Conservation (phyloP, 2,888 invertebrate species). For the Drosophila anomelani region DNA sequence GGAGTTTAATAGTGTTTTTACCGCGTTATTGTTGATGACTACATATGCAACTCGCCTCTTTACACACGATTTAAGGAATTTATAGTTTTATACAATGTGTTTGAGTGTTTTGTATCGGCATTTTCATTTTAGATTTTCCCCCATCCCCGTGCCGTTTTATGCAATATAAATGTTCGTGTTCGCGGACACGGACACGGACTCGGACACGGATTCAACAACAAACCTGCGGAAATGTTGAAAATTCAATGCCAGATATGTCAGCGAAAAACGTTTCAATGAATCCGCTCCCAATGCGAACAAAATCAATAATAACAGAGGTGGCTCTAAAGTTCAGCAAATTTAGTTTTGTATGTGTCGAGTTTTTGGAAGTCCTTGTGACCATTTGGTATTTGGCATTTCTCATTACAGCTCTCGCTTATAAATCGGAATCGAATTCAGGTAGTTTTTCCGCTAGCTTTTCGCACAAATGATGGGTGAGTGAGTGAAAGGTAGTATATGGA, state of each 20-base stretch:
- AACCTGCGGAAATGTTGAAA: conserved; percentile 40
- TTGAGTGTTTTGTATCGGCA: conserved; percentile 19
- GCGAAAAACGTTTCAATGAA: conserved; percentile 30
- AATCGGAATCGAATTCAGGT: conserved; percentile 4
- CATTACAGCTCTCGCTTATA: conserved; percentile 18
- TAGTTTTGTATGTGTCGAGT: conserved; percentile 49
- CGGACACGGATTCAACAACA: conserved; percentile 22
- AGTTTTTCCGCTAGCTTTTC: conserved; percentile 2
- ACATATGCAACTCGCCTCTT: conserved; percentile 28
- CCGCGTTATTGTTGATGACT: conserved; percentile 40
- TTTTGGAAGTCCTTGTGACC: conserved; percentile 61
- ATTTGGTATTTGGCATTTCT: conserved; percentile 45
- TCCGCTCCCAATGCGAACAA: conserved; percentile 24
- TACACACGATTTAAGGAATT: conserved; percentile 35
- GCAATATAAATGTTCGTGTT: conserved; percentile 18
- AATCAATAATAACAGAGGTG: conserved; percentile 41
- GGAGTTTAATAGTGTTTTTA: conserved; percentile 47
- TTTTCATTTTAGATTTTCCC: conserved; percentile 22
- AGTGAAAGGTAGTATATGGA: not conserved
- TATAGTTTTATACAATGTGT: conserved; percentile 40
- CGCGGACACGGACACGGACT: conserved; percentile 8
- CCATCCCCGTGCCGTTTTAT: conserved; percentile 5
- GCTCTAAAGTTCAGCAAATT: conserved; percentile 66
- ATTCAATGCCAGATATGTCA: conserved; percentile 45
- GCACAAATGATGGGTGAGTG: not conserved